phyloP scores from a whole-genome alignment of 2,888 invertebrate species.

The Apantesis nais region DNA sequence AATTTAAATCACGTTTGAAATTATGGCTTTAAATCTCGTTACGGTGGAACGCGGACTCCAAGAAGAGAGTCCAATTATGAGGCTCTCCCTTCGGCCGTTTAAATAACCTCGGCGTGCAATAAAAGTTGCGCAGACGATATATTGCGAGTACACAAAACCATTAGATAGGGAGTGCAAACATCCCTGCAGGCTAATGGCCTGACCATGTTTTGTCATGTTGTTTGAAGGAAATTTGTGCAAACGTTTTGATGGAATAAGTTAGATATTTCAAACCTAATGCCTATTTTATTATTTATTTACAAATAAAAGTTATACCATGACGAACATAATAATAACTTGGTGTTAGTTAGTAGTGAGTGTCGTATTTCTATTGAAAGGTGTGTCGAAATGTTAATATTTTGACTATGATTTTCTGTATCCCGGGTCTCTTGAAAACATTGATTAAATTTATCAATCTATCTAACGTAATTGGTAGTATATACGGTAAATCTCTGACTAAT shows the following conservation, averaged over 20 bases:
- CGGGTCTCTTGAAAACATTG: too few species aligned
- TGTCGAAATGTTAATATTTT: background rate
- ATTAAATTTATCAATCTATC: too few species aligned
- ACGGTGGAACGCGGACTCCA: slow-evolving; percentile 49
- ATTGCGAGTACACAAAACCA: slow-evolving; percentile 64
- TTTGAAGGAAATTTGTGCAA: slow-evolving; percentile 22
- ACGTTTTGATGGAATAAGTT: background rate
- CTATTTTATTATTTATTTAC: background rate
- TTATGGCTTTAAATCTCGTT: slow-evolving; percentile 55
- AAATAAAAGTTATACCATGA: background rate
- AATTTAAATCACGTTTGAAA: slow-evolving; percentile 54
- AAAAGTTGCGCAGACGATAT: slow-evolving; percentile 65
- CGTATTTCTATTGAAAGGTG: too few species aligned
- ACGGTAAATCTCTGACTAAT: background rate
- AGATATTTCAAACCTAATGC: background rate
- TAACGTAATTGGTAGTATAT: background rate
- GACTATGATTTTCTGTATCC: too few species aligned
- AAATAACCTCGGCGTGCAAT: slow-evolving; percentile 73
- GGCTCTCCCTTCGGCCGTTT: slow-evolving; percentile 62
- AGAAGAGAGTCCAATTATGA: slow-evolving; percentile 63
- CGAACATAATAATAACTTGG: too few species aligned
- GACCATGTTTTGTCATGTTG: slow-evolving; percentile 46
- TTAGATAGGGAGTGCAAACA: slow-evolving; percentile 64
- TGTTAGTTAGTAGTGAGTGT: too few species aligned
- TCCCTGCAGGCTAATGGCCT: slow-evolving; percentile 57